Evolutionary conservation across 2,888 invertebrate genomes (phyloP).

Genomic region (Caenorhabditis uteleia): DNA sequence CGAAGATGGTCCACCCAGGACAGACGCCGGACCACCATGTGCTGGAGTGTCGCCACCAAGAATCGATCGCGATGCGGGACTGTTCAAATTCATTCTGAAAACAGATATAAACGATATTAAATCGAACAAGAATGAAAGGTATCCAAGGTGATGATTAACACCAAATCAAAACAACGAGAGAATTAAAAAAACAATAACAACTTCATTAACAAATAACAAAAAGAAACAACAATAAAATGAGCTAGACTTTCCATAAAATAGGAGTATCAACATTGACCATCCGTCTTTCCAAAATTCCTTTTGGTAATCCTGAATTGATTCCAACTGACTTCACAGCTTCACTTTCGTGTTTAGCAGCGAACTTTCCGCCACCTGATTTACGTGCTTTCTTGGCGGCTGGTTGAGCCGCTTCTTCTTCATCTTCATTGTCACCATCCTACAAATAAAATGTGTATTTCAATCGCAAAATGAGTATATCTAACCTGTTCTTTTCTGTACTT

Average conservation of each 20-base stretch:
- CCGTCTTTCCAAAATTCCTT: constrained; percentile 33
- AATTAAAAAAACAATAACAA: constrained; percentile 10
- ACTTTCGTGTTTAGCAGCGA: constrained; percentile 39
- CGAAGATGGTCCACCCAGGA: constrained; percentile 32
- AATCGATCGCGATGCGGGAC: constrained; percentile 41
- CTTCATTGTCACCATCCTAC: constrained; percentile 38
- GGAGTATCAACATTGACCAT: constrained; percentile 29
- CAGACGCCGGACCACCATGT: constrained; percentile 40
- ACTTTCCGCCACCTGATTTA: constrained; percentile 26
- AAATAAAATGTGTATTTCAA: background rate
- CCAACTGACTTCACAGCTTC: constrained; percentile 20
- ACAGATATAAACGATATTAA: no score
- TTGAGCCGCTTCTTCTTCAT: constrained; percentile 18
- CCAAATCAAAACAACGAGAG: constrained; percentile 4
- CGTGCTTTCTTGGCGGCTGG: constrained; percentile 18
- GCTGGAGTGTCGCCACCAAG: constrained; percentile 54
- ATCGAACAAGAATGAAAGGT: constrained; percentile 3
- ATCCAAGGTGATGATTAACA: constrained; percentile 15
- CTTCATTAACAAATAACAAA: constrained; percentile 6
- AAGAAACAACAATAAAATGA: constrained; percentile 16
- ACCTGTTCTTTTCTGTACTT: constrained; percentile 23
- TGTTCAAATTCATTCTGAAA: constrained; percentile 44
- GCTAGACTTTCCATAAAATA: constrained; percentile 26
- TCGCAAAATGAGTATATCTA: background rate
- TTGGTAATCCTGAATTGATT: constrained; percentile 28